A percentile compares a stretch with the other conserved stretches of the same genome.
Evolutionary conservation across 2,888 invertebrate genomes (phyloP).

Genomic region (Argynnis bischoffii): DNA sequence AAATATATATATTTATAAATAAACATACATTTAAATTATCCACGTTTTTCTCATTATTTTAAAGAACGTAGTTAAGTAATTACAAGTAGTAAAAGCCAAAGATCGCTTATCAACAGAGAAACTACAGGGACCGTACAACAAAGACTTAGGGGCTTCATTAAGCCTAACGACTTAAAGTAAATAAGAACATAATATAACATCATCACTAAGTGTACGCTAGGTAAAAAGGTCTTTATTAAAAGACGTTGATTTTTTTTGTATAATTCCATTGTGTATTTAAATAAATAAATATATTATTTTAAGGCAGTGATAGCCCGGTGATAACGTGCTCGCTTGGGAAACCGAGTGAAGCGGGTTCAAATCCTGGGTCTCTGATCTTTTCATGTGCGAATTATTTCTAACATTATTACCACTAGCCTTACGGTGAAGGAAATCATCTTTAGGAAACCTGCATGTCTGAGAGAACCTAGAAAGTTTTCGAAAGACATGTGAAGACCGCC

Average conservation of each 20-base stretch:
- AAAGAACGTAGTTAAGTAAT: constrained; percentile 34
- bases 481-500: too few relatives aligned
- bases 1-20: too few relatives aligned
- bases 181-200: constrained; percentile 7
- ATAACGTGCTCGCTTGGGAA: too few relatives aligned
- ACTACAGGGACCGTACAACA: constrained; percentile 25
- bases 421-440: too few relatives aligned
- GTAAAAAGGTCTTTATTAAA: neutral
- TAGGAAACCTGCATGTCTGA: too few relatives aligned
- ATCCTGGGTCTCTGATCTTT: too few relatives aligned
- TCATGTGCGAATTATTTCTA: too few relatives aligned
- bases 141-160: constrained; percentile 28
- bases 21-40: neutral
- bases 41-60: constrained; percentile 10
- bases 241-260: neutral
- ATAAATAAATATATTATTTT: too few relatives aligned
- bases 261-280: neutral
- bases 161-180: constrained; percentile 14
- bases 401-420: too few relatives aligned
- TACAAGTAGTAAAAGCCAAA: constrained; percentile 29
- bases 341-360: too few relatives aligned
- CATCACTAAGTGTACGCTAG: neutral
- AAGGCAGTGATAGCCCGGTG: too few relatives aligned
- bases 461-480: too few relatives aligned
- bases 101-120: constrained; percentile 27